Conservation (phyloP, 2,888 invertebrate genomes). For the Gryllus longicercus region DNA sequence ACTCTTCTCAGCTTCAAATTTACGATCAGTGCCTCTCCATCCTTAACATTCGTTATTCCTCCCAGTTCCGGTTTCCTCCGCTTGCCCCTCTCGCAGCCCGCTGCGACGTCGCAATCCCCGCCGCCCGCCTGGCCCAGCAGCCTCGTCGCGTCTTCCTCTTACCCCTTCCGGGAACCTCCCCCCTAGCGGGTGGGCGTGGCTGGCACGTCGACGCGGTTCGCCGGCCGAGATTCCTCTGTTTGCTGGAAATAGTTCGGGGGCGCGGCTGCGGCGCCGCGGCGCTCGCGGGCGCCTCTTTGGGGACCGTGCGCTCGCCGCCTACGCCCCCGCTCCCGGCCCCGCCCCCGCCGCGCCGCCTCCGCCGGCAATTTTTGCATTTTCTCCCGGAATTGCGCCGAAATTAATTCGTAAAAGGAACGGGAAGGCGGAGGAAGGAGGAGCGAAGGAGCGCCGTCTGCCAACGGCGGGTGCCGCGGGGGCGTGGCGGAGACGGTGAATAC, state of each 20-base stretch:
- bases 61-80: too few relatives aligned
- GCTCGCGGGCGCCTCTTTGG: too few relatives aligned
- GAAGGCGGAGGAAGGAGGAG: too few relatives aligned
- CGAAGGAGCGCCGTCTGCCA: too few relatives aligned
- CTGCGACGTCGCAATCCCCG: background rate
- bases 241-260: conserved; percentile 10
- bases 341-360: background rate
- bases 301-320: too few relatives aligned
- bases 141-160: background rate
- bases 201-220: background rate
- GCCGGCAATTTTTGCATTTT: conserved; percentile 1
- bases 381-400: background rate
- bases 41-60: too few relatives aligned
- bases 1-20: too few relatives aligned
- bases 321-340: background rate
- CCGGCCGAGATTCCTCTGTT: background rate
- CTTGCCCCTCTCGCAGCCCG: background rate
- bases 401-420: background rate
- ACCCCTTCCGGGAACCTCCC: background rate
- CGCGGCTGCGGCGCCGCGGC: conserved; percentile 3
- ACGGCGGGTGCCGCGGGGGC: too few relatives aligned
- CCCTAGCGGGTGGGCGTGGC: background rate
- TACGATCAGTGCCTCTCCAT: too few relatives aligned
- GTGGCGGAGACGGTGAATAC: too few relatives aligned
- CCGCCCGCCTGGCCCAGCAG: background rate